Evolutionary conservation across 1,140 invertebrate species (phyloP).

Genomic region (Magallana ariakensis): DNA sequence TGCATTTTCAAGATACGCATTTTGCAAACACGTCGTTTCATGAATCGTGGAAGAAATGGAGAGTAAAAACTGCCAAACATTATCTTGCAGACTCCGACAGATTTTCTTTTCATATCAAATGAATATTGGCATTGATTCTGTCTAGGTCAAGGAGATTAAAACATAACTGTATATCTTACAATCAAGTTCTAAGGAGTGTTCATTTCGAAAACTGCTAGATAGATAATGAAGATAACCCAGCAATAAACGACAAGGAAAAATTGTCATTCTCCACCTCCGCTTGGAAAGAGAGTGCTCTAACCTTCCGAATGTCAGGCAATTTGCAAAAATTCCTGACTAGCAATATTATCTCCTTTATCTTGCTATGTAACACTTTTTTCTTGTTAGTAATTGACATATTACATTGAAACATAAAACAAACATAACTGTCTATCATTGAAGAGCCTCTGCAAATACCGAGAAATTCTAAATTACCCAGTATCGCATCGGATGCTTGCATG

Average conservation of each 20-base stretch:
- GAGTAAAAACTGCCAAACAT: not conserved
- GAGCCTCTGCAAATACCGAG: constrained; percentile 20
- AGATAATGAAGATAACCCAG: constrained; percentile 18
- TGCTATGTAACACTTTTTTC: constrained; percentile 27
- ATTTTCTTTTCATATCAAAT: not conserved
- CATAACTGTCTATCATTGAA: constrained; percentile 31
- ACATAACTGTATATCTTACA: constrained; percentile 11
- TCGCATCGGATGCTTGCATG: not conserved
- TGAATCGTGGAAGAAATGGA: not conserved
- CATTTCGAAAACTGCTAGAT: not conserved
- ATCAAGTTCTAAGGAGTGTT: constrained; percentile 19
- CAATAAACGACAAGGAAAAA: not conserved
- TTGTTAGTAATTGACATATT: constrained; percentile 39
- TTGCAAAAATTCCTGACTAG: constrained; percentile 25
- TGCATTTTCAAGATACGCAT: no score
- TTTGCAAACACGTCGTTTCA: no score
- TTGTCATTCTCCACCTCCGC: constrained; percentile 19
- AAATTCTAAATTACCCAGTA: constrained; percentile 12
- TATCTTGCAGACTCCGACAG: not conserved
- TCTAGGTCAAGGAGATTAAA: constrained; percentile 13
- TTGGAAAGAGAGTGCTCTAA: not conserved
- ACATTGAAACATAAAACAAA: constrained; percentile 32
- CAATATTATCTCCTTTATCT: constrained; percentile 37
- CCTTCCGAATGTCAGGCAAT: not conserved
- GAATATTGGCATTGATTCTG: constrained; percentile 14